Base-by-base conservation (phyloP, 1,140 invertebrate species). In the Drosophila paulistorum region DNA sequence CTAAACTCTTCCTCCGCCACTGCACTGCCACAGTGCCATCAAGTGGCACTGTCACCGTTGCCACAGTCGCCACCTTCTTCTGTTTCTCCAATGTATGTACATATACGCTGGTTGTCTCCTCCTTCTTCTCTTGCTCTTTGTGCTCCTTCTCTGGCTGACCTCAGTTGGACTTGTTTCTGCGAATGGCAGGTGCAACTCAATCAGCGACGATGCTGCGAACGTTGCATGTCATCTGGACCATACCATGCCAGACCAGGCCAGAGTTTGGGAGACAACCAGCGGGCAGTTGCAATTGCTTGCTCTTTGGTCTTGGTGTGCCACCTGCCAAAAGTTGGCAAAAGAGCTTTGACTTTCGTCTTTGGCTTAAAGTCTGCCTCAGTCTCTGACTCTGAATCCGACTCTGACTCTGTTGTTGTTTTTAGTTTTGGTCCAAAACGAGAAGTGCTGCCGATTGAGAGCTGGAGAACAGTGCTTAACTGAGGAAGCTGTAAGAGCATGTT, bases 171-270 rank as follows among this genome's bases (percentile, higher is more conserved):
- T 81, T 81, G 85, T 81, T 90, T 90, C 87, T 90, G 77, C 87
- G 87, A 90, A 90, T 90, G 87, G 87, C 87, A 90, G 87, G 87
- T 90, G 87, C 87, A 90, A 90, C 79, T 86, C 83, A 86, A 86
- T 86, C 83, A 86, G 76, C 82, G 78, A 78, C 72, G 75, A 51
- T 71, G 65, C 65, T 64, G 66, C 77, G 68, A 42, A 78, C 66
- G 70, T 73, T 65, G 74, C 79, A 81, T 77, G 79, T 68, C 79
- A 81, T 81, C 79, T 71, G 77, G 61, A 64, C 45, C 45, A 51
- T 23, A 51, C 45, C 45, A 48, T 14, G 33, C 30, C 58, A 48
- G 58, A 66, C 67, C 68, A 64, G 54, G 64, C 67, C 78, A 71
- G 67, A 26, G 23, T 26, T 26, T 3, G 23, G 37, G 10, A 39